A percentile compares a stretch with the other conserved stretches of the same genome.
Conservation (phyloP, 1,140 invertebrate genomes). For the Fopius arisanus region DNA sequence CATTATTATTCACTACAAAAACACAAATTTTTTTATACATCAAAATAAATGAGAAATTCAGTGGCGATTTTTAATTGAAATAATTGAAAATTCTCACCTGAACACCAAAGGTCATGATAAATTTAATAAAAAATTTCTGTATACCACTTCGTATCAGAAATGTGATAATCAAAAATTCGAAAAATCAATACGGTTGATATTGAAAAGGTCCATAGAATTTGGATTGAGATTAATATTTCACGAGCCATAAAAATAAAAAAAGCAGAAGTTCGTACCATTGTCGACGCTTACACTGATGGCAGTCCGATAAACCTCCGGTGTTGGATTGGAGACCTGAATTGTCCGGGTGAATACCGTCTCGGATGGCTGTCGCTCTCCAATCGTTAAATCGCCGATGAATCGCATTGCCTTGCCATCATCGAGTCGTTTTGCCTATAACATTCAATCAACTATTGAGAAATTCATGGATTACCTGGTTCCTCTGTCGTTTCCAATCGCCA, state of each 20-base stretch:
- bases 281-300: slow-evolving; percentile 37
- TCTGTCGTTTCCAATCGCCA: too few relatives aligned
- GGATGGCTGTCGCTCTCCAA: slow-evolving; percentile 47
- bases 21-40: too few relatives aligned
- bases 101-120: too few relatives aligned
- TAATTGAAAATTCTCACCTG: too few relatives aligned
- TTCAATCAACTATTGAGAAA: slow-evolving; percentile 4
- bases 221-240: background rate
- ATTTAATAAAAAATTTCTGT: too few relatives aligned
- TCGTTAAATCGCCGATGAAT: slow-evolving; percentile 53
- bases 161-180: background rate
- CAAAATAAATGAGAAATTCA: too few relatives aligned
- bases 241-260: background rate
- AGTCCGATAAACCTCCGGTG: slow-evolving; percentile 38
- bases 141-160: too few relatives aligned
- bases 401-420: slow-evolving; percentile 32
- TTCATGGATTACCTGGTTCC: background rate
- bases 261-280: slow-evolving; percentile 36
- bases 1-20: too few relatives aligned
- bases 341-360: slow-evolving; percentile 52
- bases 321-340: slow-evolving; percentile 50
- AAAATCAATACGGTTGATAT: too few relatives aligned
- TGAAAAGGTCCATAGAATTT: too few relatives aligned
- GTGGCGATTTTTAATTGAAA: too few relatives aligned
- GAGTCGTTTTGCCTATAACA: slow-evolving; percentile 24